A percentile compares a stretch with the other conserved stretches of the same genome.
These are phyloP conservation scores for Xiphophorus maculatus DNA, from an alignment of 2,113 vertebrate species.

Conservation along the genomic window DNA sequence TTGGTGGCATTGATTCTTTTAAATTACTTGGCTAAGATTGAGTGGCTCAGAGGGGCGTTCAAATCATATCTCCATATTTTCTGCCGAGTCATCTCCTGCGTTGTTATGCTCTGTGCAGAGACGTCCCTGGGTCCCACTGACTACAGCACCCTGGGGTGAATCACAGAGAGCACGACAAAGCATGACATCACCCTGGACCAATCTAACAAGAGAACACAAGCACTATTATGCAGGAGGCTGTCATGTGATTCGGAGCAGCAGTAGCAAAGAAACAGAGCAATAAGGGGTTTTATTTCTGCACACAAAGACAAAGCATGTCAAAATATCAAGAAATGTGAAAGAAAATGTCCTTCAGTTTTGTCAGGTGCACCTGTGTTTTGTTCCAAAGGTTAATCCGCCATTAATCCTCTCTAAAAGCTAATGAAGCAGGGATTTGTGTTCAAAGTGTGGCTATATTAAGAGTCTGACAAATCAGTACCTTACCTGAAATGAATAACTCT, in stretches of 20 bases:
- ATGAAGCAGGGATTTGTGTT: too few species aligned
- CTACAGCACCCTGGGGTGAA: slow-evolving; percentile 56
- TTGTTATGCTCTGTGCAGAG: slow-evolving; percentile 49
- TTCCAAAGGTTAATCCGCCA: too few species aligned
- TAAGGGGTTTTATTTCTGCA: background rate
- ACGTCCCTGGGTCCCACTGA: slow-evolving; percentile 60
- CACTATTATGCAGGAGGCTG: background rate
- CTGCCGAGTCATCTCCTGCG: slow-evolving; percentile 61
- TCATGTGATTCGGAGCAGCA: background rate
- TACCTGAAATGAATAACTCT: background rate
- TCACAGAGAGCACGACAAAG: slow-evolving; percentile 33
- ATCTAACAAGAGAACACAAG: slow-evolving; percentile 30
- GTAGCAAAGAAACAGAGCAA: background rate
- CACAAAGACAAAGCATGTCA: background rate
- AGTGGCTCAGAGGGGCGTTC: slow-evolving; percentile 34
- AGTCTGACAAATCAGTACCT: background rate
- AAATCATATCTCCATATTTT: slow-evolving; percentile 44
- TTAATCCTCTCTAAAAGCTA: too few species aligned
- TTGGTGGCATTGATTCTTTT: slow-evolving; percentile 55
- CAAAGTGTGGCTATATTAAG: too few species aligned
- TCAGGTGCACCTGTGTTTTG: background rate
- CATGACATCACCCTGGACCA: slow-evolving; percentile 59
- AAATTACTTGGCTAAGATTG: slow-evolving; percentile 34
- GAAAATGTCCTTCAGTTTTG: background rate
- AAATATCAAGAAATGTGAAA: background rate